Evolutionary conservation across 2,888 invertebrate species (phyloP).

Genomic region (Heliconius erato): DNA sequence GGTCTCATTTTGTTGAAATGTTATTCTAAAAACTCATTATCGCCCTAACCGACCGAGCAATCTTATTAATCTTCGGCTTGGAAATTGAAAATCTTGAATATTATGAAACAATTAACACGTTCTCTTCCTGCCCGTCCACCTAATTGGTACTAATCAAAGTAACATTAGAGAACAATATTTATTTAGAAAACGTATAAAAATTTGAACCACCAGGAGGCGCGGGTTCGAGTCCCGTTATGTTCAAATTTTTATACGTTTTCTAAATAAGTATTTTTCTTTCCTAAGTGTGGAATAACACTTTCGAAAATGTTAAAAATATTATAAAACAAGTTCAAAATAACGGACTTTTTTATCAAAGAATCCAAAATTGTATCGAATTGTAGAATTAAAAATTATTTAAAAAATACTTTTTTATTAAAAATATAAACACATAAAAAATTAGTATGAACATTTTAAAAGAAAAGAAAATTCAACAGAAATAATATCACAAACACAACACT

Average conservation of each 20-base stretch:
- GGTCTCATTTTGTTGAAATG: conserved; percentile 76
- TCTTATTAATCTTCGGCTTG: conserved; percentile 60
- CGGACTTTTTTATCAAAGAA: not conserved
- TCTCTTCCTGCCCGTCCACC: conserved; percentile 29
- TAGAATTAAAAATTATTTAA: no score
- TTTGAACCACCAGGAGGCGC: no score
- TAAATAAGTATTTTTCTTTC: no score
- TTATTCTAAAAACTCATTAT: conserved; percentile 82
- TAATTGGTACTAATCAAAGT: conserved; percentile 44
- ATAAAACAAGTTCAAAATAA: not conserved
- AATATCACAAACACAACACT: no score
- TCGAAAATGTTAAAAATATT: conserved; percentile 45
- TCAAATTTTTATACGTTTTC: no score
- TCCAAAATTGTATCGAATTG: not conserved
- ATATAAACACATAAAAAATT: no score
- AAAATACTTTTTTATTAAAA: no score
- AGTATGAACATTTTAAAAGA: no score
- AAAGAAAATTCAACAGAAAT: no score
- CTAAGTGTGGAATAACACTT: no score
- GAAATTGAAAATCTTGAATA: conserved; percentile 82
- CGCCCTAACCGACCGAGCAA: conserved; percentile 78
- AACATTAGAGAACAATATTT: conserved; percentile 3
- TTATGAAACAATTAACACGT: conserved; percentile 66
- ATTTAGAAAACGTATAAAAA: no score
- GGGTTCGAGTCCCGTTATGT: no score